Percentiles rank a stretch among this genome's conserved stretches.
phyloP scores from a whole-genome alignment of 2,888 invertebrate genomes.

The Apeira syringaria region DNA sequence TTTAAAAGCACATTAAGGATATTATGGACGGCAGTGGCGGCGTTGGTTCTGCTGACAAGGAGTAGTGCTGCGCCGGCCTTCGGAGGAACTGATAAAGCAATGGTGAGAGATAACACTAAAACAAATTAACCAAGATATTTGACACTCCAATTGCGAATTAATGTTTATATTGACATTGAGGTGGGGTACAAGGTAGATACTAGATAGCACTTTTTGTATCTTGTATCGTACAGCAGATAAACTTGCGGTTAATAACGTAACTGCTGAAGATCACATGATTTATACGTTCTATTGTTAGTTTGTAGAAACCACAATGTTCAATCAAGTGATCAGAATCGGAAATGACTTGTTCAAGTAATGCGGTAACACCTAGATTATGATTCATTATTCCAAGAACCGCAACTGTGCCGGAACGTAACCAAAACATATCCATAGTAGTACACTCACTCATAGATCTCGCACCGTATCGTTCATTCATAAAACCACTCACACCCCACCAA shows the following conservation, averaged over 20 bases:
- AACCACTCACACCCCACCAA: conserved; percentile 47
- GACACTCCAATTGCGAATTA: no score
- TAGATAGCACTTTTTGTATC: no score
- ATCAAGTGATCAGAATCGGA: conserved; percentile 42
- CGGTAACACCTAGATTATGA: conserved; percentile 41
- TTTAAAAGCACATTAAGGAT: conserved; percentile 64
- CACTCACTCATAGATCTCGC: conserved; percentile 38
- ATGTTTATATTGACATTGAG: conserved; percentile 11
- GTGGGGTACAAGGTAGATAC: no score
- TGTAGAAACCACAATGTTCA: not conserved
- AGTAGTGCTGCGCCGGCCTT: conserved; percentile 72
- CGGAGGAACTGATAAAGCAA: conserved; percentile 69
- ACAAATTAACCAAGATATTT: no score
- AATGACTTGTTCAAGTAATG: conserved; percentile 50
- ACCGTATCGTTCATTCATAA: conserved; percentile 68
- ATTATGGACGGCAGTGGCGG: conserved; percentile 54
- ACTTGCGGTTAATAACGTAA: no score
- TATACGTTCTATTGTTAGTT: no score
- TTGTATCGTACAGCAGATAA: no score
- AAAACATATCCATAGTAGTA: conserved; percentile 45
- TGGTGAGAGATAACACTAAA: conserved; percentile 55
- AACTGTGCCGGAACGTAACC: conserved; percentile 44
- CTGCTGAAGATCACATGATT: no score
- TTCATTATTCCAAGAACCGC: conserved; percentile 50
- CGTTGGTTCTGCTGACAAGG: conserved; percentile 59